These are phyloP conservation scores for Chelmon rostratus DNA, from an alignment of 2,797 vertebrate species.

Conservation along the genomic window DNA sequence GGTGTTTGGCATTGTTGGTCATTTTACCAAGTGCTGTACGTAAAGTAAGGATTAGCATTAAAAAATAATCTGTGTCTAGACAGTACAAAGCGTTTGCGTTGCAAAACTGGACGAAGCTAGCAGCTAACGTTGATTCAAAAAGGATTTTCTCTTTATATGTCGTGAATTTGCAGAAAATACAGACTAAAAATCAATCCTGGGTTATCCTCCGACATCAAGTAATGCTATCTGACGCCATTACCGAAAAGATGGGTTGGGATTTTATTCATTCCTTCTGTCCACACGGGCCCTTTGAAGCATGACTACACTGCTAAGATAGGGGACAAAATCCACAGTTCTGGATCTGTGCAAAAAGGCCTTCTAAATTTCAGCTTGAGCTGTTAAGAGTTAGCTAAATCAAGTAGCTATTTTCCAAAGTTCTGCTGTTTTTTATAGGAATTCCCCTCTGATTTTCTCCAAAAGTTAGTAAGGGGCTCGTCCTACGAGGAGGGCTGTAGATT, in stretches of 20 bases:
- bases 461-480: neutral
- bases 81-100: too few species aligned
- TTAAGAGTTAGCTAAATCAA: neutral
- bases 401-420: too few species aligned
- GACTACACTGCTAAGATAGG: neutral
- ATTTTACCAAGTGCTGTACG: neutral
- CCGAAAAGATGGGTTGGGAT: neutral
- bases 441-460: neutral
- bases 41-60: constrained; percentile 23
- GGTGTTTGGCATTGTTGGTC: constrained; percentile 27
- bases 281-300: neutral
- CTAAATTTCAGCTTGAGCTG: neutral
- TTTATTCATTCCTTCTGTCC: constrained; percentile 34
- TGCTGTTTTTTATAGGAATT: neutral
- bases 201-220: neutral
- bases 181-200: neutral
- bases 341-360: neutral
- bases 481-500: neutral
- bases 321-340: neutral
- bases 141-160: neutral
- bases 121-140: neutral
- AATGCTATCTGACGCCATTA: neutral
- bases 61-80: neutral
- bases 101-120: neutral
- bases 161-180: neutral